These are phyloP conservation scores for Drosophila austrosaltans DNA, from an alignment of 2,888 invertebrate genomes.

Conservation along the genomic window DNA sequence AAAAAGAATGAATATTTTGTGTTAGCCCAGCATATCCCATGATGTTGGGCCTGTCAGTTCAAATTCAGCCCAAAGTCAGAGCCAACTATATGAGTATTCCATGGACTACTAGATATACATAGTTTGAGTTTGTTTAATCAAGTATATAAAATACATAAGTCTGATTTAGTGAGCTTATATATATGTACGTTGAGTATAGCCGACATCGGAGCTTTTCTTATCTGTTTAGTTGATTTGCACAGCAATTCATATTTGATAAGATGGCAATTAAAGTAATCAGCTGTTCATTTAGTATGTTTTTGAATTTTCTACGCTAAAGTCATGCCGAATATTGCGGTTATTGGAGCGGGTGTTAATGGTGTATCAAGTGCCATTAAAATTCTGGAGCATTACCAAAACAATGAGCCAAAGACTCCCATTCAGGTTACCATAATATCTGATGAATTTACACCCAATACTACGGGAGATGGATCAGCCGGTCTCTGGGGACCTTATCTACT, in stretches of 20 bases:
- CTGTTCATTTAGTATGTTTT: constrained; percentile 7
- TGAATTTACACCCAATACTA: constrained; percentile 89
- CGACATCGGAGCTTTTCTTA: constrained; percentile 32
- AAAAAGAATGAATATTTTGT: constrained; percentile 55
- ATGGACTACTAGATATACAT: not conserved
- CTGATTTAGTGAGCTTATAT: not conserved
- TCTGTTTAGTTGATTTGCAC: constrained; percentile 4
- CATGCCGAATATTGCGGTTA: constrained; percentile 82
- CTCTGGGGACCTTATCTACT: constrained; percentile 89
- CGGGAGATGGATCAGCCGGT: constrained; percentile 91
- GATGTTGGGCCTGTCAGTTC: not conserved
- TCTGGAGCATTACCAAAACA: constrained; percentile 84
- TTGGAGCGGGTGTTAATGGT: constrained; percentile 91
- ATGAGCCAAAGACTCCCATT: constrained; percentile 70
- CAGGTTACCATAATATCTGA: constrained; percentile 88
- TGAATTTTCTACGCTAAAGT: constrained; percentile 16
- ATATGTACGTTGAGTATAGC: too few relatives aligned
- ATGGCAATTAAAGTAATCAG: not conserved
- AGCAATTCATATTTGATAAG: not conserved
- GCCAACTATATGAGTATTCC: constrained; percentile 36
- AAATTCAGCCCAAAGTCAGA: constrained; percentile 7
- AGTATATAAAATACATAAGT: not conserved
- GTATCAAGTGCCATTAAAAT: constrained; percentile 88
- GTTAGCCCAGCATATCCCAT: not conserved
- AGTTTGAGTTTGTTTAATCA: too few relatives aligned